phyloP scores from a whole-genome alignment of 2,113 vertebrate genomes.

The Cichladusa arquata region DNA sequence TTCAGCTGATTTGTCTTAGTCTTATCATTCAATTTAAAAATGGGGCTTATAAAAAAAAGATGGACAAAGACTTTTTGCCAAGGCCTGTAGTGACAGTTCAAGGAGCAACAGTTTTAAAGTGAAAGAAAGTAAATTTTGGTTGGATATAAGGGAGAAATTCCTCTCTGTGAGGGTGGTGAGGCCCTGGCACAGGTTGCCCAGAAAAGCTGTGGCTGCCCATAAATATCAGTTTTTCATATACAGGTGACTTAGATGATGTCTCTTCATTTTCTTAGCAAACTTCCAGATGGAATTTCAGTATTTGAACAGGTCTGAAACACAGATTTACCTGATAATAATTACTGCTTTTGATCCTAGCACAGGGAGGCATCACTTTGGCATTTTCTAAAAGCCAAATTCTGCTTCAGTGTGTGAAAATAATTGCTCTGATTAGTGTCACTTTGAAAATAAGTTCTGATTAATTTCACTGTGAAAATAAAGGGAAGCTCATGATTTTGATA shows the following conservation, averaged over 20 bases:
- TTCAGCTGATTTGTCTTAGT: conserved; percentile 51
- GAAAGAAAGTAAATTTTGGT: background rate
- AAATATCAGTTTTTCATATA: background rate
- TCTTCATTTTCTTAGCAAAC: background rate
- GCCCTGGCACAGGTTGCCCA: fast-evolving
- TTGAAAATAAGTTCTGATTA: background rate
- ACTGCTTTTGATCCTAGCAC: background rate
- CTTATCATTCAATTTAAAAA: background rate
- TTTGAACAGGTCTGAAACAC: background rate
- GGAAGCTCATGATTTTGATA: background rate
- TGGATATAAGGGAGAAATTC: background rate
- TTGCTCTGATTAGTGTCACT: background rate
- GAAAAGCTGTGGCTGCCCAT: background rate
- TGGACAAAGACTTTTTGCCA: background rate
- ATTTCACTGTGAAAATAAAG: background rate
- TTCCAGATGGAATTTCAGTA: background rate
- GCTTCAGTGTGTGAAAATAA: background rate
- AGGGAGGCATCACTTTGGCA: background rate
- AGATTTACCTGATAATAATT: background rate
- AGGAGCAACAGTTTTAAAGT: background rate
- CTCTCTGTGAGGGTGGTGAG: background rate
- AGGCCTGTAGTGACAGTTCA: background rate
- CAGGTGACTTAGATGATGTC: background rate
- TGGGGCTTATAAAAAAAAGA: background rate
- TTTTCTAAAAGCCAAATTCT: background rate